A percentile compares a stretch with the other conserved stretches of the same genome.
These are phyloP conservation scores for Apodemia zela DNA, from an alignment of 2,888 invertebrate genomes.

Conservation along the genomic window DNA sequence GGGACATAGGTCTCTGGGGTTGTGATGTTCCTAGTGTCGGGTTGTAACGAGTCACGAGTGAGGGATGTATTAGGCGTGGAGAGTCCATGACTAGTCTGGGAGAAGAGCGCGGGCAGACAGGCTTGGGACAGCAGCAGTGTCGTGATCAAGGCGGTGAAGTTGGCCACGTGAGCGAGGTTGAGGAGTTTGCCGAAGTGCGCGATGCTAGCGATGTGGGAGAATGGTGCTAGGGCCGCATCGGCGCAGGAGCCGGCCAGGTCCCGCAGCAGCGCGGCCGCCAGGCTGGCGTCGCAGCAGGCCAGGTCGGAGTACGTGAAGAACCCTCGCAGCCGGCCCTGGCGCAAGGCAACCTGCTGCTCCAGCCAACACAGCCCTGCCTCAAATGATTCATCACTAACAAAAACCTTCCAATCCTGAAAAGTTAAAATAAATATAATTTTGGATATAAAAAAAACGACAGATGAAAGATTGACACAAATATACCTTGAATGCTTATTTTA, in stretches of 20 bases:
- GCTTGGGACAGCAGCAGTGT: conserved; percentile 31
- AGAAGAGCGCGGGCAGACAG: not conserved
- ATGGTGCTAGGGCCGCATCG: conserved; percentile 44
- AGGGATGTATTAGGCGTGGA: not conserved
- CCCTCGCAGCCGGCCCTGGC: conserved; percentile 86
- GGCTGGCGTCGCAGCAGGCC: conserved; percentile 59
- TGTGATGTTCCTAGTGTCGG: not conserved
- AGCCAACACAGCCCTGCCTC: conserved; percentile 85
- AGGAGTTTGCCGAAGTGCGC: conserved; percentile 30
- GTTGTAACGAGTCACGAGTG: not conserved
- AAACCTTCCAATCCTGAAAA: conserved; percentile 91
- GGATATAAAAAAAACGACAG: not conserved
- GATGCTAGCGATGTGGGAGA: conserved; percentile 29
- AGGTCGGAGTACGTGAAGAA: conserved; percentile 93
- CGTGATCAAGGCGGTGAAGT: conserved; percentile 16
- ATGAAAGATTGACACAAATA: no score
- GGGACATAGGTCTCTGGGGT: conserved; percentile 25
- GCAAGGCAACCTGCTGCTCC: conserved; percentile 86
- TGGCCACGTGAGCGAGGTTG: conserved; percentile 28
- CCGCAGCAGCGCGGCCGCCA: conserved; percentile 34
- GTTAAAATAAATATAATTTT: not conserved
- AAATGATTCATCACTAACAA: conserved; percentile 88
- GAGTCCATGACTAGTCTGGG: not conserved
- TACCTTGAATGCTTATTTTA: no score
- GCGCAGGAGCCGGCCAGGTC: conserved; percentile 30